These are phyloP conservation scores for Mactra quadrangularis DNA, from an alignment of 1,140 invertebrate species.

Conservation along the genomic window DNA sequence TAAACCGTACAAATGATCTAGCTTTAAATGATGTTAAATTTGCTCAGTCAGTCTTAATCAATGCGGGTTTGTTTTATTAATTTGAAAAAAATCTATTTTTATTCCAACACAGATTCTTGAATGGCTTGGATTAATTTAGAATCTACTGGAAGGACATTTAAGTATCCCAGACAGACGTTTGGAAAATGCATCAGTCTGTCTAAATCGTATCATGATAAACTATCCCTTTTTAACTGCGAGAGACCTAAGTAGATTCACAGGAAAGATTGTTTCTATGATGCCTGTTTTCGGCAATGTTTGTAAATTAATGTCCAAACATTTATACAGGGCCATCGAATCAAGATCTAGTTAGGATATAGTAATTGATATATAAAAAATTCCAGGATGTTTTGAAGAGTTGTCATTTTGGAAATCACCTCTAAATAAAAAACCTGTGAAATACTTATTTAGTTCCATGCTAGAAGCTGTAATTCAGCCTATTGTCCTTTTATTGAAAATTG, in stretches of 20 bases:
- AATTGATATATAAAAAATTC: not conserved
- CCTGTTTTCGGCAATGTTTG: constrained; percentile 42
- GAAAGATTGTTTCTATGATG: constrained; percentile 34
- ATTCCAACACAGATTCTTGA: constrained; percentile 6
- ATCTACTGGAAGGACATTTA: constrained; percentile 1
- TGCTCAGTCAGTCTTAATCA: not conserved
- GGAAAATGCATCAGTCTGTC: not conserved
- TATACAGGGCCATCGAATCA: constrained; percentile 18
- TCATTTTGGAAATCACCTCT: constrained; percentile 23
- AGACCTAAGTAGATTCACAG: constrained; percentile 20
- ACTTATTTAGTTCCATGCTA: not conserved
- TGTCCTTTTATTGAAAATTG: constrained; percentile 5
- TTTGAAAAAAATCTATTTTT: constrained; percentile 41
- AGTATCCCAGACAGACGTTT: constrained; percentile 12
- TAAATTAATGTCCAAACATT: constrained; percentile 28
- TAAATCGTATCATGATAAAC: not conserved
- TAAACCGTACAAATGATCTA: not conserved
- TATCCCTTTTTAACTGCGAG: constrained; percentile 16
- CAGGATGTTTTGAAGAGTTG: not conserved
- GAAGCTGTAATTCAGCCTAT: constrained; percentile 7
- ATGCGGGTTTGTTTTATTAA: constrained; percentile 46
- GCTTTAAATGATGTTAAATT: constrained; percentile 19
- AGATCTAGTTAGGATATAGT: constrained; percentile 4
- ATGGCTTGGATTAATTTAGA: constrained; percentile 35
- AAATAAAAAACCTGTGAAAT: not conserved